These are phyloP conservation scores for Mnemiopsis leidyi DNA, from an alignment of 37 sponge, comb jelly and placozoan genomes.

Conservation along the genomic window DNA sequence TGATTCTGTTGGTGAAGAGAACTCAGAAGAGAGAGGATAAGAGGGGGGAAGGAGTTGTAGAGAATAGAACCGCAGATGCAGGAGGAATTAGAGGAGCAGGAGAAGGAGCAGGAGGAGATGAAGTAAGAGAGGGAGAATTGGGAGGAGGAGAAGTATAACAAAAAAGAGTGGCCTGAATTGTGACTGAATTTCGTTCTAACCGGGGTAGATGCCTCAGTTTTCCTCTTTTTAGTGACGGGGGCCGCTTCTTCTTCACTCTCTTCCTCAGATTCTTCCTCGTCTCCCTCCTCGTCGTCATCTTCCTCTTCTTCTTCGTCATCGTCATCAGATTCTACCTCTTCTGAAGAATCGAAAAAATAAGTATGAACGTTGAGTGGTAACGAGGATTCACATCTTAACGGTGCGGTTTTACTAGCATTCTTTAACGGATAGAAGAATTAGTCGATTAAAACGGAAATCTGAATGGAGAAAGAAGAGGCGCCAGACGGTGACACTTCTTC, in stretches of 20 bases:
- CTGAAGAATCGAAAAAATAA: conserved; percentile 12
- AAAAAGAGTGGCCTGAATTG: not conserved
- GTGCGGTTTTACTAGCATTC: too few species aligned
- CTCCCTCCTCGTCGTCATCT: conserved; percentile 32
- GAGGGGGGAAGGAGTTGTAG: not conserved
- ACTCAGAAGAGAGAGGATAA: not conserved
- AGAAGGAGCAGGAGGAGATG: too few species aligned
- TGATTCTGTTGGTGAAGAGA: not conserved
- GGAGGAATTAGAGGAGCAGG: not conserved
- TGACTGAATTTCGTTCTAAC: not conserved
- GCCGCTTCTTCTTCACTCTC: conserved; percentile 39
- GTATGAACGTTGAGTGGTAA: too few species aligned
- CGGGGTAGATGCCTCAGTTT: conserved; percentile 45
- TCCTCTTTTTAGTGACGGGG: conserved; percentile 47
- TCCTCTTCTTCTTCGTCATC: conserved; percentile 44
- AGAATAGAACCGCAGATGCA: not conserved
- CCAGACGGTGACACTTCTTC: too few species aligned
- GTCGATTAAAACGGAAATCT: too few species aligned
- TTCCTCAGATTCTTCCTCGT: not conserved
- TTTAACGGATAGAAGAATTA: too few species aligned
- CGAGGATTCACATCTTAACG: too few species aligned
- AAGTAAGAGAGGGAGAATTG: too few species aligned
- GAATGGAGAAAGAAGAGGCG: too few species aligned
- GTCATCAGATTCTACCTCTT: not conserved
- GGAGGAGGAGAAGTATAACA: not conserved